Evolutionary conservation across 2,888 invertebrate species (phyloP).

Genomic region (Apomyelois bistriatella): DNA sequence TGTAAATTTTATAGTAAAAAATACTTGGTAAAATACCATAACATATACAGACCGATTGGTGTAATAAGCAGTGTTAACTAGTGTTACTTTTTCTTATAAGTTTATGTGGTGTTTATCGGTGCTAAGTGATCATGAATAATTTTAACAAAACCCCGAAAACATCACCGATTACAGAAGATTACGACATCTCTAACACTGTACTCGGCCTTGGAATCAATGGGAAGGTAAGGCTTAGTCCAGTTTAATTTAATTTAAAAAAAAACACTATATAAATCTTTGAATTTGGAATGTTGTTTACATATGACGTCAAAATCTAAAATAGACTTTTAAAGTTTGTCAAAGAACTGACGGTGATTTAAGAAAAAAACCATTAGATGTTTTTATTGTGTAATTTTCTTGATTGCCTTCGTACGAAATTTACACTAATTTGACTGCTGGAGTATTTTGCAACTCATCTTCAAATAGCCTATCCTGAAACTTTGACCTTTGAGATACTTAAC

Average conservation of each 20-base stretch:
- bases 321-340: constrained; percentile 11
- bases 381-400: neutral
- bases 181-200: constrained; percentile 94
- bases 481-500: too few species aligned
- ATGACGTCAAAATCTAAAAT: constrained; percentile 35
- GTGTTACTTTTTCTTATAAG: neutral
- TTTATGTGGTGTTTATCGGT: neutral
- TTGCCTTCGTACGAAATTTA: too few species aligned
- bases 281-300: constrained; percentile 41
- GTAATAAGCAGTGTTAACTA: constrained; percentile 20
- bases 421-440: too few species aligned
- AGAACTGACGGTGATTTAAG: neutral
- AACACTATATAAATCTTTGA: constrained; percentile 20
- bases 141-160: constrained; percentile 82
- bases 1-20: constrained; percentile 16
- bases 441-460: too few species aligned
- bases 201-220: constrained; percentile 98
- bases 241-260: constrained; percentile 17
- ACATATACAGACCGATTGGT: constrained; percentile 15
- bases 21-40: neutral
- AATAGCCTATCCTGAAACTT: too few species aligned
- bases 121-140: constrained; percentile 54
- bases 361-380: neutral
- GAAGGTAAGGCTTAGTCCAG: constrained; percentile 78
- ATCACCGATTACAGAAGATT: constrained; percentile 92